These are phyloP conservation scores for Sogatella furcifera DNA, from an alignment of 1,140 invertebrate species.

Conservation along the genomic window DNA sequence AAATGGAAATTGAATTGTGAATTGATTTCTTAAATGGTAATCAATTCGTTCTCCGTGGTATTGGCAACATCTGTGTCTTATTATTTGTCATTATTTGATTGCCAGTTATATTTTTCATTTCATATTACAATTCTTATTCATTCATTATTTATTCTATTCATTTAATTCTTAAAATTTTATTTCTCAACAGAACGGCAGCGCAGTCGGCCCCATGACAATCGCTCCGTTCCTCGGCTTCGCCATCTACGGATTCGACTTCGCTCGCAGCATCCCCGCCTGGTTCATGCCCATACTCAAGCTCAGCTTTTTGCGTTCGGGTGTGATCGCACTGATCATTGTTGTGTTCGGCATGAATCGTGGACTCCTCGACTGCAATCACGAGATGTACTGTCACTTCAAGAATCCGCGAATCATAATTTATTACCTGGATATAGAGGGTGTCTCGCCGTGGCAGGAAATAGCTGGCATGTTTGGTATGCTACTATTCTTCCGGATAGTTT, in stretches of 20 bases:
- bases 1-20: too few species aligned
- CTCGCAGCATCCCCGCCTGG: slow-evolving; percentile 40
- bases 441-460: slow-evolving; percentile 17
- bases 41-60: too few species aligned
- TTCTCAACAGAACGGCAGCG: slow-evolving; percentile 44
- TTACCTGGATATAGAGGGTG: slow-evolving; percentile 22
- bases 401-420: slow-evolving; percentile 24
- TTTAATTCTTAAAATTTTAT: too few species aligned
- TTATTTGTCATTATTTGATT: too few species aligned
- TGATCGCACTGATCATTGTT: slow-evolving; percentile 44
- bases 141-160: too few species aligned
- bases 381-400: slow-evolving; percentile 25
- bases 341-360: slow-evolving; percentile 46
- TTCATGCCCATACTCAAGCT: slow-evolving; percentile 48
- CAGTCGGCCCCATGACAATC: slow-evolving; percentile 46
- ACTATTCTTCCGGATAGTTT: slow-evolving; percentile 15
- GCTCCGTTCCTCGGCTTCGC: slow-evolving; percentile 50
- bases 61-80: too few species aligned
- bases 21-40: too few species aligned
- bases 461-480: slow-evolving; percentile 18
- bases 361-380: slow-evolving; percentile 40
- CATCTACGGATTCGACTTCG: slow-evolving; percentile 55
- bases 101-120: too few species aligned
- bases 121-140: too few species aligned
- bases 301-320: slow-evolving; percentile 48